Conservation (phyloP, 2,797 vertebrate genomes). For the Chelonia mydas region DNA sequence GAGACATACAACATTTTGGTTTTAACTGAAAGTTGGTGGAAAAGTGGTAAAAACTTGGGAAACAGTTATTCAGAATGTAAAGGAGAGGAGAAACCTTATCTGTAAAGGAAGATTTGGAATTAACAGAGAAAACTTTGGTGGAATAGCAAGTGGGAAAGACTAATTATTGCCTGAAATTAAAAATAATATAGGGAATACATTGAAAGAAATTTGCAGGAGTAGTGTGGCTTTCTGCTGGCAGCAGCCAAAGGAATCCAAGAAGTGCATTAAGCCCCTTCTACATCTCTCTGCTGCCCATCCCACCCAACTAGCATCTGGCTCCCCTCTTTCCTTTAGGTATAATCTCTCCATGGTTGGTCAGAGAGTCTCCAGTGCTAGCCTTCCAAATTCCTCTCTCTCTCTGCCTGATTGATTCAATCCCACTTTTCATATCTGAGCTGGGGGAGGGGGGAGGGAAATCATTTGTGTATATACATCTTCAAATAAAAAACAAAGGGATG, state of each 20-base stretch:
- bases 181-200: background rate
- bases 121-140: background rate
- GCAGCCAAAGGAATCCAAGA: background rate
- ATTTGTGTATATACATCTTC: background rate
- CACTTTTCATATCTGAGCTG: background rate
- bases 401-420: background rate
- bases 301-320: background rate
- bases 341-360: background rate
- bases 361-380: background rate
- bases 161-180: background rate
- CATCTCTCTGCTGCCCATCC: background rate
- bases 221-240: background rate
- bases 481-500: background rate
- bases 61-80: background rate
- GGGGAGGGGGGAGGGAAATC: rapidly evolving
- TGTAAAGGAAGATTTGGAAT: background rate
- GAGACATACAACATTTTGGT: background rate
- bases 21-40: background rate
- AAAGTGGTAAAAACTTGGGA: background rate
- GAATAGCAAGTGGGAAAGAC: background rate
- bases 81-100: background rate
- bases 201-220: rapidly evolving
- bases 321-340: background rate
- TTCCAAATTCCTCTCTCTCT: background rate
- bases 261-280: background rate